Base-by-base conservation (phyloP, 2,888 invertebrate species). In the Epinotia nisella region DNA sequence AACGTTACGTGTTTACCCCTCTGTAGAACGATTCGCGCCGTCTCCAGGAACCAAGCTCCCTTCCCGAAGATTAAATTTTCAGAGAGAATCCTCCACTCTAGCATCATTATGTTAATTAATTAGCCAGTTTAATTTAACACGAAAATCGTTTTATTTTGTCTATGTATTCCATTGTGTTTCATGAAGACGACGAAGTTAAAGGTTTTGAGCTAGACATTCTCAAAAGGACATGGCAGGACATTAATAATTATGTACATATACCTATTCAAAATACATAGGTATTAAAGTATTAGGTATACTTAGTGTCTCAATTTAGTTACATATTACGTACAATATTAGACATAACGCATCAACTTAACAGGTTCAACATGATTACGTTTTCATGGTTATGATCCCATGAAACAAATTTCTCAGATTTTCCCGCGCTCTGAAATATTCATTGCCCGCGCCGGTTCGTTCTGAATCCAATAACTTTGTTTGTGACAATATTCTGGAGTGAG, bases 391-490 rank as follows among this genome's bases (percentile, higher is more conserved):
- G 51, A 11, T 49, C 75, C 73, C n/a, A n/a, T n/a, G n/a, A n/a
- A n/a, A n/a, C n/a, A n/a, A n/a, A 74, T 75, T 66, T 45, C 76
- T 67, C 15, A 17, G 79, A 80, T 82, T 82, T 77, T 77, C 76
- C 77, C 76, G 77, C 78, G 76, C 74, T 75, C 77, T 78, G 76
- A 78, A 77, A 78, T 76, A 78, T 76, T 76, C 82, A 80, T 80
- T 79, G 76, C 75, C 70, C 41, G 74, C 77, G 49, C 49, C 49
- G 77, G 77, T 85, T 79, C 83, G 83, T 83, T 86, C 85, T 84
- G 84, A 87, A 89, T 85, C 83, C 87, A 90, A 90, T 90, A 90
- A 87, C 81, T 87, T 90, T 85, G 87, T 86, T 89, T 89, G 88
- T 87, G 88, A 86, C 87, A 90, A 90, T 91, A 91, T 91, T 89